A percentile compares a stretch with the other conserved stretches of the same genome.
Conservation (phyloP, 2,888 invertebrate species). For the Bombylius major region DNA sequence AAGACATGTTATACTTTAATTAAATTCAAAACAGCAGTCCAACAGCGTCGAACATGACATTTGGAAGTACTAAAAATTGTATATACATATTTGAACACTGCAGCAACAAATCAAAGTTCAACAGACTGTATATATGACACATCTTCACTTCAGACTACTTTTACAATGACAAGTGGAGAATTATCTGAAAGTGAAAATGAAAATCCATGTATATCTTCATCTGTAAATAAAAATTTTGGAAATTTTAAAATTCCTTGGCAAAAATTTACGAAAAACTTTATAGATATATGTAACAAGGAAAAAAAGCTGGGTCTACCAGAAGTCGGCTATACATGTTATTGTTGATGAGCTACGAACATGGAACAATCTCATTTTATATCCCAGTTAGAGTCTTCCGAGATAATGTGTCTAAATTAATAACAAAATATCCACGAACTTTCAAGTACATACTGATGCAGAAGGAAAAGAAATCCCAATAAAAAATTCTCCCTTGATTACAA, state of each 20-base stretch:
- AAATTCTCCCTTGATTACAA: too few relatives aligned
- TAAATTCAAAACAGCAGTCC: too few relatives aligned
- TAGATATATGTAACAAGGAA: background rate
- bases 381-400: background rate
- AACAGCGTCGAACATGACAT: too few relatives aligned
- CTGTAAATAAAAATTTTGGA: too few relatives aligned
- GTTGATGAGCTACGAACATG: background rate
- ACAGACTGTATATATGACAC: too few relatives aligned
- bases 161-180: background rate
- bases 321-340: background rate
- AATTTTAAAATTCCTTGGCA: background rate
- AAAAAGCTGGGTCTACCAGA: background rate
- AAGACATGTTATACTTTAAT: too few relatives aligned
- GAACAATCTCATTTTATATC: too few relatives aligned
- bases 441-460: background rate
- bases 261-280: background rate
- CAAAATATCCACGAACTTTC: constrained; percentile 1
- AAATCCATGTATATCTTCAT: background rate
- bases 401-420: background rate
- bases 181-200: background rate
- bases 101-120: too few relatives aligned
- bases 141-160: constrained; percentile 1
- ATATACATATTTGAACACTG: too few relatives aligned
- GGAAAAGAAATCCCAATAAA: too few relatives aligned
- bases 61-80: too few relatives aligned